Conservation (phyloP, 1,140 invertebrate genomes). For the Tenebrio molitor region DNA sequence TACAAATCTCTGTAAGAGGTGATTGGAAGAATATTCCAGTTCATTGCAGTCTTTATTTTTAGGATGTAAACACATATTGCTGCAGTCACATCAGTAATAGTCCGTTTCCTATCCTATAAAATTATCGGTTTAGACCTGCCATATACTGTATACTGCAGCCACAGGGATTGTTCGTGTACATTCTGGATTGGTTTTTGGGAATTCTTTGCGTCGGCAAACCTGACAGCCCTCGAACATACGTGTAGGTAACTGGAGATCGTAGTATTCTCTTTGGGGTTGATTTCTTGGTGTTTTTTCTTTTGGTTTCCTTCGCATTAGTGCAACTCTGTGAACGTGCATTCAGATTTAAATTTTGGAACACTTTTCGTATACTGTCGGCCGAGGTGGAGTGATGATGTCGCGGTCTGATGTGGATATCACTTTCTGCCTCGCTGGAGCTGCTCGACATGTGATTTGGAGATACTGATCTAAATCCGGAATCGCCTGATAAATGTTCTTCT, state of each 20-base stretch:
- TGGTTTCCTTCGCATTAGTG: constrained; percentile 68
- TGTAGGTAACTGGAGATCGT: constrained; percentile 81
- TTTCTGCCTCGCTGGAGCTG: constrained; percentile 73
- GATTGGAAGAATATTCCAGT: constrained; percentile 25
- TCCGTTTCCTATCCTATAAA: constrained; percentile 6
- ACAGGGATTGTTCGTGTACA: constrained; percentile 62
- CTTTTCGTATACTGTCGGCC: constrained; percentile 74
- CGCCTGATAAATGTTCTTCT: constrained; percentile 50
- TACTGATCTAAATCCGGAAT: constrained; percentile 58
- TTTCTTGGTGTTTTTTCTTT: constrained; percentile 69
- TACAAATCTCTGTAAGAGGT: constrained; percentile 36
- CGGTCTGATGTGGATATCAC: constrained; percentile 68
- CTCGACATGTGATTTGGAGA: constrained; percentile 69
- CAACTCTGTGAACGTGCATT: constrained; percentile 74
- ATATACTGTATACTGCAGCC: constrained; percentile 63
- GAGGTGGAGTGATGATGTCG: constrained; percentile 75
- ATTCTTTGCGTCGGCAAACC: constrained; percentile 84
- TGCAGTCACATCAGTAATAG: constrained; percentile 3
- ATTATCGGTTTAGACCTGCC: constrained; percentile 64
- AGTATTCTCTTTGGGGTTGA: constrained; percentile 78
- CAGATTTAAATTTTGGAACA: constrained; percentile 77
- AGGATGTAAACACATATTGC: constrained; percentile 43
- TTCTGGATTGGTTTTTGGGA: constrained; percentile 69
- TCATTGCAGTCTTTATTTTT: constrained; percentile 43
- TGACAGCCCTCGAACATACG: constrained; percentile 82